Evolutionary conservation across 53 echinoderm and acorn worm genomes (phyloP), one percentile per base, ranked within the genome.

Genomic region (Temnopleurus reevesii): DNA sequence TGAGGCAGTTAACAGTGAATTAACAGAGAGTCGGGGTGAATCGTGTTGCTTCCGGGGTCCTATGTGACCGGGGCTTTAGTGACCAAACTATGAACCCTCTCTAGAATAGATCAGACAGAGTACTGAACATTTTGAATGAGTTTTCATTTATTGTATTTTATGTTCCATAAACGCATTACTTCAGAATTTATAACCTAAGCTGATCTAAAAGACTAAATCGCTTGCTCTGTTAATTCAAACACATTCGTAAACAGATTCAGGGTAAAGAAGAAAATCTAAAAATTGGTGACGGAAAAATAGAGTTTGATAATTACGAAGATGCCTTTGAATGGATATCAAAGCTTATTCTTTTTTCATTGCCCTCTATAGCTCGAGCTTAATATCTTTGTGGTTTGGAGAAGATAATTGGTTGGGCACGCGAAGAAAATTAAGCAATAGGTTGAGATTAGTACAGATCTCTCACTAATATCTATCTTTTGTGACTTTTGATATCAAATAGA

Each of bases 331-430:
- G 34, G 66, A 33, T 3, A 64, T 34, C 12, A 13, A 34, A 33
- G 64, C 4, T 64, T 12, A 13, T 49, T 49, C 15, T 49, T 49
- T 49, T 3, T 55, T 2, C 1, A 55, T 31, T 1, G 12, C 15
- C 17, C 31, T 61, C 61, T 61, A 29, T 33, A 13, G 9, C 61
- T 33, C 33, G 12, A 61, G 30, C 61, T 61, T 31, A 41, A 38
- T 1, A n/a, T 23, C 23, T 38, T 66, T 66, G 66, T 66, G 66
- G 66, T 66, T 18, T 66, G 17, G 8, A 38, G 41, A 38, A n/a
- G n/a, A 71, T 71, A 71, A 71, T 71, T 71, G 71, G 38, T 71
- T 71, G 71, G 71, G 71, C 71, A 71, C 71, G 71, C 71, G 71
- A 71, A 71, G 71, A 23, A 33, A 71, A 71, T 71, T 63, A 36